A percentile compares a stretch with the other conserved stretches of the same genome.
These are phyloP conservation scores for Pristiophorus japonicus DNA, from an alignment of 2,113 vertebrate species.

Conservation along the genomic window DNA sequence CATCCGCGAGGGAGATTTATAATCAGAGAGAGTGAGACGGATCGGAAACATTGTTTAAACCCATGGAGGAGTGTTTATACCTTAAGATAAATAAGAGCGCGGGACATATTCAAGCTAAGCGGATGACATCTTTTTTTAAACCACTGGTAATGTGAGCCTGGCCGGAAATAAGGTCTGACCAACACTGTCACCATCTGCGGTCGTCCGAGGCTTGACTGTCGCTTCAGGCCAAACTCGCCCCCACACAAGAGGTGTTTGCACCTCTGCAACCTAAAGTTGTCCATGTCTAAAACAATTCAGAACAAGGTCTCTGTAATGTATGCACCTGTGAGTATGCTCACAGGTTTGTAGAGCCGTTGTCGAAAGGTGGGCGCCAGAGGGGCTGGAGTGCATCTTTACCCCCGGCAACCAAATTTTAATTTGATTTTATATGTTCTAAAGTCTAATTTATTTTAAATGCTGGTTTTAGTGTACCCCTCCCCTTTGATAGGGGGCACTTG, in stretches of 20 bases:
- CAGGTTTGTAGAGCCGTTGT: too few species aligned
- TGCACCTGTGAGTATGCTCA: too few species aligned
- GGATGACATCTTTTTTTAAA: not conserved
- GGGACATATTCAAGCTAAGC: not conserved
- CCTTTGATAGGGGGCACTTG: too few species aligned
- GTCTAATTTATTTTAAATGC: too few species aligned
- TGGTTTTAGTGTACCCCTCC: too few species aligned
- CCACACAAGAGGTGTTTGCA: not conserved
- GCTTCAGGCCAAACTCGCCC: not conserved
- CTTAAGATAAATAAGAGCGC: not conserved
- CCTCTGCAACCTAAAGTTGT: not conserved
- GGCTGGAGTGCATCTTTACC: too few species aligned
- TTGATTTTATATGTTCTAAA: too few species aligned
- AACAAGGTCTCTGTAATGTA: too few species aligned
- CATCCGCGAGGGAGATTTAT: not conserved
- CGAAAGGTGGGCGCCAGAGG: too few species aligned
- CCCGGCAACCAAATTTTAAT: too few species aligned
- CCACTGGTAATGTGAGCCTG: not conserved
- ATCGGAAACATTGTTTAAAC: not conserved
- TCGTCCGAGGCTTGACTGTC: not conserved
- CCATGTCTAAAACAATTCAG: not conserved
- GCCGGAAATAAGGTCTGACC: not conserved
- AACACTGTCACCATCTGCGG: not conserved
- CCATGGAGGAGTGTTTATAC: not conserved
- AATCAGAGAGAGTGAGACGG: not conserved